Base-by-base conservation (phyloP, 2,888 invertebrate genomes). In the Xiphydria camelus region DNA sequence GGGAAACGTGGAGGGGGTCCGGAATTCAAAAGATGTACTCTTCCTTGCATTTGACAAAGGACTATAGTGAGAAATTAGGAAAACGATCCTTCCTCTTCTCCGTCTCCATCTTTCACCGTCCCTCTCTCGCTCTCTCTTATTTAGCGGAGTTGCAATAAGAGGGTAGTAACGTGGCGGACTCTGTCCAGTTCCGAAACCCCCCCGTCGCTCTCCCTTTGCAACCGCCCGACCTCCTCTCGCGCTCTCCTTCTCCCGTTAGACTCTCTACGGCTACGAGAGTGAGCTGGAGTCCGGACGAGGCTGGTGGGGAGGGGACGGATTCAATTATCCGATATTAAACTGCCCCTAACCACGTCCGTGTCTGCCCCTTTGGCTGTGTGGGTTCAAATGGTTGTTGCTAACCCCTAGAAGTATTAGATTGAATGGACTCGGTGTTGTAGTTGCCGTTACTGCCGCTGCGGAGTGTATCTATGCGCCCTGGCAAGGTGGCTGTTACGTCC, bases 261-360 rank as follows among this genome's bases (percentile, higher is more conserved):
- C 33, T 9, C 44, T 34, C 29, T 41, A 35, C 42, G 42, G 41
- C 47, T 17, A 10, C 10, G 47, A 34, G 47, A 36, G 53, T 49
- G 42, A 36, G 41, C 46, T 45, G 41, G 50, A 47, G 41, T 4
- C 29, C 20, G 44, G 34, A 29, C 41, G 29, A 38, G 47, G 49
- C 19, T 36, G 17, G n/a, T n/a, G 46, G 47, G 47, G 46, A 41
- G 53, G 52, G 53, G 65, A 68, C 66, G 70, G 72, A 74, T 74
- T 74, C 73, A 73, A 74, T 74, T 74, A 74, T 74, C 72, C 71
- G 73, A 74, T 74, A 74, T 74, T 73, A 73, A 74, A 73, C 73
- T 71, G 67, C 71, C 71, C 72, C 68, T 68, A 66, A 69, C 72
- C 68, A 68, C 59, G 60, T 62, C 56, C 57, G 57, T 63, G 61